Evolutionary conservation across 2,797 vertebrate species (phyloP).

Genomic region (Orestias chungarensis): DNA sequence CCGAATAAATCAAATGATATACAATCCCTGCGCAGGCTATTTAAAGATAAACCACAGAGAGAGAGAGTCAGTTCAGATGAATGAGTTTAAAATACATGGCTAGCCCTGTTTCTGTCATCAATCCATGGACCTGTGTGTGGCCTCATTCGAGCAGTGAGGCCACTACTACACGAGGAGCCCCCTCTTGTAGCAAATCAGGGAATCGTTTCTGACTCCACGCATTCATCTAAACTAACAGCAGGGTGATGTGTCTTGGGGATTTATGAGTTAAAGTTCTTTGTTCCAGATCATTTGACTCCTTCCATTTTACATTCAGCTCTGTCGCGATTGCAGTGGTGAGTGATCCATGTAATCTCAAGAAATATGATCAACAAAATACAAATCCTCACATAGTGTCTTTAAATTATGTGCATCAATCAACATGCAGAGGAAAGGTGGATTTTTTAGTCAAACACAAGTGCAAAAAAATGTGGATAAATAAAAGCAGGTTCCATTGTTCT

Average conservation of each 20-base stretch:
- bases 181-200: conserved; percentile 71
- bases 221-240: conserved; percentile 73
- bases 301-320: conserved; percentile 58
- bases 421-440: conserved; percentile 30
- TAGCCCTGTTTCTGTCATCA: conserved; percentile 61
- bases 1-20: conserved; percentile 72
- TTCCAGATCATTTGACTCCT: conserved; percentile 75
- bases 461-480: not conserved
- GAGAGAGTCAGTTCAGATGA: conserved; percentile 63
- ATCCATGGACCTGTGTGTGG: conserved; percentile 63
- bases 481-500: not conserved
- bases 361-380: conserved; percentile 70
- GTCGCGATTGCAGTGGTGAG: conserved; percentile 58
- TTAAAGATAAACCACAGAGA: conserved; percentile 60
- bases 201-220: conserved; percentile 67
- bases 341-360: conserved; percentile 73
- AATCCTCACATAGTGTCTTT: conserved; percentile 60
- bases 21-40: conserved; percentile 61
- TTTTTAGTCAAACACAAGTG: not conserved
- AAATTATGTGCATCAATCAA: conserved; percentile 35
- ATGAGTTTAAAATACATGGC: conserved; percentile 64
- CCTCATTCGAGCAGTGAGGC: conserved; percentile 54
- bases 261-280: conserved; percentile 70
- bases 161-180: conserved; percentile 55
- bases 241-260: conserved; percentile 67